Evolutionary conservation across 1,140 invertebrate species (phyloP).

Genomic region (Drosophila serrata): DNA sequence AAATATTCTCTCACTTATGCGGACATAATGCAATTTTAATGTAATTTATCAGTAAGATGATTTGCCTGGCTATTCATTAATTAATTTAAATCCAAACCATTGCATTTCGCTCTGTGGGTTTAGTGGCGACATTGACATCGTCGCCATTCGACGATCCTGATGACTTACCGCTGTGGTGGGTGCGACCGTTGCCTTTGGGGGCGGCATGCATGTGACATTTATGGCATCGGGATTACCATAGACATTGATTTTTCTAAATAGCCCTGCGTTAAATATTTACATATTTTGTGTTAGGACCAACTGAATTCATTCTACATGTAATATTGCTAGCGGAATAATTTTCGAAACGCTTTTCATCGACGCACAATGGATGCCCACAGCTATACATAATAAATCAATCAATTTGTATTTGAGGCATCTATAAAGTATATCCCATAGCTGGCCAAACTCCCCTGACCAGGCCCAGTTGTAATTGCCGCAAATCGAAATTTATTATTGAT

Average conservation of each 20-base stretch:
- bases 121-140: conserved; percentile 16
- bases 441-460: conserved; percentile 4
- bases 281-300: conserved; percentile 31
- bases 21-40: conserved; percentile 54
- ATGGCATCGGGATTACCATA: conserved; percentile 78
- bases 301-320: conserved; percentile 4
- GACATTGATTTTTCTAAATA: conserved; percentile 79
- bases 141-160: neutral
- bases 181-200: conserved; percentile 56
- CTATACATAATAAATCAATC: conserved; percentile 78
- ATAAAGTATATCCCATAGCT: neutral
- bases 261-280: conserved; percentile 66
- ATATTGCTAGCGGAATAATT: conserved; percentile 56
- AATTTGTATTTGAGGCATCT: conserved; percentile 50
- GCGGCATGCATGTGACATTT: conserved; percentile 63
- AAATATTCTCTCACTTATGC: conserved; percentile 47
- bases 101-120: conserved; percentile 38
- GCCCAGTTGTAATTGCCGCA: conserved; percentile 64
- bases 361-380: conserved; percentile 22
- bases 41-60: conserved; percentile 58
- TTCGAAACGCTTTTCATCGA: conserved; percentile 61
- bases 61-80: conserved; percentile 51
- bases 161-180: conserved; percentile 71
- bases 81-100: conserved; percentile 58
- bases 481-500: conserved; percentile 82